phyloP scores from a whole-genome alignment of 1,140 invertebrate species.

The Caenorhabditis briggsae region DNA sequence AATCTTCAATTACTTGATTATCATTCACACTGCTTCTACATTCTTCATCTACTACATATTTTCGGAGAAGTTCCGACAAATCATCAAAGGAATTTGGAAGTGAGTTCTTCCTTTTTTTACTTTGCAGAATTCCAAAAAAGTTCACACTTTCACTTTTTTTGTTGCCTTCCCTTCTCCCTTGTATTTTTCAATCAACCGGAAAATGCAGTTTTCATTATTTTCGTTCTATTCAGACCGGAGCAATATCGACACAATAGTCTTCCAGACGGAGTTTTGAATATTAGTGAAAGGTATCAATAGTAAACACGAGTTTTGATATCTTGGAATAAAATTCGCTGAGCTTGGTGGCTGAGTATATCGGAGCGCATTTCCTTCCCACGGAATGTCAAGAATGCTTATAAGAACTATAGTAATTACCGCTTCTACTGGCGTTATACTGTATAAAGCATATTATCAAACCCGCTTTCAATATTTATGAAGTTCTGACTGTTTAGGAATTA shows the following conservation, averaged over 20 bases:
- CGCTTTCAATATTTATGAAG: not conserved
- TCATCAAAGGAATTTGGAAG: constrained; percentile 30
- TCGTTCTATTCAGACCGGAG: not conserved
- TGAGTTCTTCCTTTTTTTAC: not conserved
- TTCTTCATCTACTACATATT: constrained; percentile 43
- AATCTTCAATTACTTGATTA: constrained; percentile 34
- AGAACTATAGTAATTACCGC: no score
- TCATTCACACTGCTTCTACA: constrained; percentile 36
- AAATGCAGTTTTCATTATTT: constrained; percentile 17
- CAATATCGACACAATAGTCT: constrained; percentile 36
- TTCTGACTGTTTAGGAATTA: no score
- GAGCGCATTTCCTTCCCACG: no score
- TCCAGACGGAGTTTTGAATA: constrained; percentile 10
- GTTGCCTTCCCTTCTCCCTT: no score
- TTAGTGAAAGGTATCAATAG: constrained; percentile 9
- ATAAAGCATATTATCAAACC: no score
- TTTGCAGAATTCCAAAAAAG: no score
- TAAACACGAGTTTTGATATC: no score
- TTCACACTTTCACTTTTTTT: no score
- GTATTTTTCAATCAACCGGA: not conserved
- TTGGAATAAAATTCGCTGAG: no score
- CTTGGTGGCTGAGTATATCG: no score
- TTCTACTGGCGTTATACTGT: no score
- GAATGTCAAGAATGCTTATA: no score
- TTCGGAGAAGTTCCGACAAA: constrained; percentile 48